Evolutionary conservation across 2,113 vertebrate species (phyloP).

Genomic region (Cepphus grylle): DNA sequence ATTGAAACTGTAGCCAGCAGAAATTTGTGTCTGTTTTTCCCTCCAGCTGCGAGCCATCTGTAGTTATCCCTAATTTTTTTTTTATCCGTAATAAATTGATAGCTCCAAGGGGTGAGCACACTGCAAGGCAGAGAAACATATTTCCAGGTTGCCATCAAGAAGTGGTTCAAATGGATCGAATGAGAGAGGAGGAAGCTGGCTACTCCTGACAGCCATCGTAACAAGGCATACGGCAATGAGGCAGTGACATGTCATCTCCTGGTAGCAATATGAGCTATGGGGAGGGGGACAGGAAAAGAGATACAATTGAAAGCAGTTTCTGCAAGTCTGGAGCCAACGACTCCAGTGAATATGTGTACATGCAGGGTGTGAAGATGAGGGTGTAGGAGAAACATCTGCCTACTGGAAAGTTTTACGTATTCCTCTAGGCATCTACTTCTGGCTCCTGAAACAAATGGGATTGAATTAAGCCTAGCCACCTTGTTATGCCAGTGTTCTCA

Average conservation of each 20-base stretch:
- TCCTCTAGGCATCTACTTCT: background rate
- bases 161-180: background rate
- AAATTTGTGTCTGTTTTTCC: background rate
- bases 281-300: background rate
- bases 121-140: background rate
- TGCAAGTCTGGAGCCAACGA: background rate
- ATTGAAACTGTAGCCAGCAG: conserved; percentile 24
- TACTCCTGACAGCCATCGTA: background rate
- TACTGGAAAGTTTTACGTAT: background rate
- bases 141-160: background rate
- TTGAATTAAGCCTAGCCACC: background rate
- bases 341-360: background rate
- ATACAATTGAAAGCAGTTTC: background rate
- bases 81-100: background rate
- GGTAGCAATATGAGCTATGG: background rate
- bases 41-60: conserved; percentile 56
- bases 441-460: background rate
- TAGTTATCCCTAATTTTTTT: background rate
- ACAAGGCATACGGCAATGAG: background rate
- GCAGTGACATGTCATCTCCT: background rate
- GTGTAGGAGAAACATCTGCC: background rate
- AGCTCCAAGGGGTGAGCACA: background rate
- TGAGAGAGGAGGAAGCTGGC: background rate
- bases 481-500: background rate
- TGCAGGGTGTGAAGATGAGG: background rate